These are phyloP conservation scores for Beaufortia kweichowensis DNA, from an alignment of 2,113 vertebrate species.

Conservation along the genomic window DNA sequence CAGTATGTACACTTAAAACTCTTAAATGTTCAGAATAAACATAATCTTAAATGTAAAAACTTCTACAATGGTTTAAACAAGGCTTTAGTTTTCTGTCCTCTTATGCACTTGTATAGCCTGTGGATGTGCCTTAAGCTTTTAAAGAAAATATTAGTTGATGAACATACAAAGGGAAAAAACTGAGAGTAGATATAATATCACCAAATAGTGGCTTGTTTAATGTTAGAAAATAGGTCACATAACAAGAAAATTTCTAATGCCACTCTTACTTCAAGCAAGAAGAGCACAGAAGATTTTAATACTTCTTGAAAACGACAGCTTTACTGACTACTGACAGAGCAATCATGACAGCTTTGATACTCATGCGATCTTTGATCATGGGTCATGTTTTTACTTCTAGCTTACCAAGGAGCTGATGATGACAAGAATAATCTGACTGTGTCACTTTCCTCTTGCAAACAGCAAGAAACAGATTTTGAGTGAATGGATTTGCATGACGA, in stretches of 20 bases:
- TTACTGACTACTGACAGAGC: neutral
- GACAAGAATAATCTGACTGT: too few species aligned
- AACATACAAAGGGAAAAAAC: neutral
- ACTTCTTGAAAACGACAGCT: slow-evolving; percentile 5
- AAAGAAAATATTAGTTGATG: neutral
- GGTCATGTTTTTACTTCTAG: too few species aligned
- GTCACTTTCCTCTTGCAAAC: too few species aligned
- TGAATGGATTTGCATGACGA: neutral
- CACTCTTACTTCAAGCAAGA: neutral
- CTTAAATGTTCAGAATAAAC: too few species aligned
- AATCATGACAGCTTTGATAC: neutral
- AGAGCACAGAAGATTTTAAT: neutral
- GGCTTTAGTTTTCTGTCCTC: neutral
- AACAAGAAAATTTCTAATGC: neutral
- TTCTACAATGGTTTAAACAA: neutral
- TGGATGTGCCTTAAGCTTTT: neutral
- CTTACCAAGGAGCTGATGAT: too few species aligned
- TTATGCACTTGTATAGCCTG: neutral
- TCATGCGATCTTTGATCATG: neutral
- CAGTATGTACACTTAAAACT: too few species aligned
- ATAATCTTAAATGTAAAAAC: too few species aligned
- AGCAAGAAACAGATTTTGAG: neutral
- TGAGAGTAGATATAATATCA: neutral
- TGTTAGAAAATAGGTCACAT: slow-evolving; percentile 8
- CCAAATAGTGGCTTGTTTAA: neutral